Base-by-base conservation (phyloP, 2,888 invertebrate species). In the Empis livida region DNA sequence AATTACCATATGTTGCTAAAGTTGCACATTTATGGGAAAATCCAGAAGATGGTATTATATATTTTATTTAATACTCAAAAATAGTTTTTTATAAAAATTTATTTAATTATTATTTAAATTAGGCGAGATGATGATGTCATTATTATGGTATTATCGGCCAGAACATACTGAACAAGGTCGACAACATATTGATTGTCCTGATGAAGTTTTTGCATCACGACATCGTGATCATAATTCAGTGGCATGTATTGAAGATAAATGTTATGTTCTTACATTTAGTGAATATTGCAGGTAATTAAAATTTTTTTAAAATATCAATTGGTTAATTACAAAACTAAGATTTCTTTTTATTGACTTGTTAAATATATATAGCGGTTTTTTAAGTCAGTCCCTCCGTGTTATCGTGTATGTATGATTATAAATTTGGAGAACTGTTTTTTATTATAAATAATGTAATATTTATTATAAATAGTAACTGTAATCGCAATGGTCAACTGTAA, bases 111-210 rank as follows among this genome's bases (percentile, higher is more conserved):
- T 47, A 14, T 42, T 30, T 15, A 15, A 30, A 51, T 1, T 68
- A 92, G 94, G 90, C 50, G 94, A 95, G 72, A 94, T 95, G 92
- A 93, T 93, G 92, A 87, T 95, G 74, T 92, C 92, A 5, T 73
- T 96, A 51, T 74, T 95, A 55, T 96, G 96, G 96, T 96, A 94
- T 74, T 96, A 96, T 72, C 81, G 95, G 59, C 95, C 95, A 1
- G 96, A 96, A 71, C 95, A 96, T 71, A 93, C 94, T 14, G 94
- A 94, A 62, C 83, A 82, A 61, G 94, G 93, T 20, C 78, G 89
- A 30, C 78, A 81, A 60, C 76, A 80, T 14, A 77, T 76, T 44
- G 90, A 93, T 67, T 83, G 85, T 62, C 79, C 82, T 11, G 91
- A 91, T 64, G 96, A 96, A 71, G 86, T 96, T 49, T 96, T 94